Evolutionary conservation across 2,797 vertebrate genomes (phyloP).

Genomic region (Sebastes paucispinis): DNA sequence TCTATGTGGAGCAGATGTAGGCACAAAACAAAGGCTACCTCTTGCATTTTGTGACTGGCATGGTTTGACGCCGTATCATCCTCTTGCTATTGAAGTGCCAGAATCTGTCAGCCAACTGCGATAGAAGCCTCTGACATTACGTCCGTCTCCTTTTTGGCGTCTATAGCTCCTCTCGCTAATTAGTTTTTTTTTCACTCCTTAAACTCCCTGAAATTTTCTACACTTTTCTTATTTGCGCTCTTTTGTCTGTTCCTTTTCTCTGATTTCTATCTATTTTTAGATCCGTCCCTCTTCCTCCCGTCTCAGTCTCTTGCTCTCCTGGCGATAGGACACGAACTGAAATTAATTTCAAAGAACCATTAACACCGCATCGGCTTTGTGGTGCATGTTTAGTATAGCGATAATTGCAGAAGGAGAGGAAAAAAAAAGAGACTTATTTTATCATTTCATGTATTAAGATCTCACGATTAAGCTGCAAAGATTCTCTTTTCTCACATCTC

Average conservation of each 20-base stretch:
- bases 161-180: slow-evolving; percentile 48
- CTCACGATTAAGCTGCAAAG: slow-evolving; percentile 44
- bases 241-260: slow-evolving; percentile 11
- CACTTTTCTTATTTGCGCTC: slow-evolving; percentile 19
- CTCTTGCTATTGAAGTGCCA: slow-evolving; percentile 23
- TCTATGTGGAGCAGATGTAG: slow-evolving; percentile 13
- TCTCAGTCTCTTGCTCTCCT: slow-evolving; percentile 39
- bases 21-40: background rate
- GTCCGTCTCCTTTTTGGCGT: slow-evolving; percentile 32
- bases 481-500: slow-evolving; percentile 17
- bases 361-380: slow-evolving; percentile 24
- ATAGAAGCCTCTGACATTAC: slow-evolving; percentile 38
- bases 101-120: slow-evolving; percentile 34
- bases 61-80: slow-evolving; percentile 35
- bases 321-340: slow-evolving; percentile 48
- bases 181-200: slow-evolving; percentile 45
- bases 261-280: slow-evolving; percentile 46
- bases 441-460: slow-evolving; percentile 52
- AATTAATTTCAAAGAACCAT: slow-evolving; percentile 62
- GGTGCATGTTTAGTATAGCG: background rate
- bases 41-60: slow-evolving; percentile 9
- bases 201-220: slow-evolving; percentile 34
- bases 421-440: background rate
- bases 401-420: background rate
- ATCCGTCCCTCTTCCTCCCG: slow-evolving; percentile 45